Evolutionary conservation across 1,140 invertebrate species (phyloP), one percentile per base, ranked within the genome.

Genomic region (Heliconius hermathena): DNA sequence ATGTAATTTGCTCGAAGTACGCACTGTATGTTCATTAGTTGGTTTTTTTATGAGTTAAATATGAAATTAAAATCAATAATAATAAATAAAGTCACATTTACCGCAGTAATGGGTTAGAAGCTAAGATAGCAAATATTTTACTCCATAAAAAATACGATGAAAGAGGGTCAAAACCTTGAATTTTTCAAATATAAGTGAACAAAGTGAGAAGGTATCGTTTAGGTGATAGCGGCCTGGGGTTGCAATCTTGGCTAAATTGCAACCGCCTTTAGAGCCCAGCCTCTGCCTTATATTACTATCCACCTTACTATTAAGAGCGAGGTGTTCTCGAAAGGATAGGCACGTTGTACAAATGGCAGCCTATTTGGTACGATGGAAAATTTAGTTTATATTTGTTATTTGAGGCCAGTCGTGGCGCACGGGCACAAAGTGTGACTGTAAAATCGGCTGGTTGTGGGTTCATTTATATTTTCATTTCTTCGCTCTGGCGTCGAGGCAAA

Each of bases 171-270:
- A 66, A 66, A 29, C n/a, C 26, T 29, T 29, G 26, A 66, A 66
- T 66, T 66, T 66, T 66, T 66, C 26, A 66, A 66, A 66, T 66
- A 66, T 66, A 66, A 66, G 20, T 66, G 60, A 66, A 29, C 26
- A 66, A 66, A 66, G 60, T 6, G 60, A 29, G 26, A 66, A 66
- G 60, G 22, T 66, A 66, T 66, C 60, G 60, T 66, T 66, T 66
- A 66, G 60, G 22, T 13, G 60, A 66, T 66, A 26, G 60, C 26
- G 60, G 60, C 60, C n/a, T 26, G 60, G 60, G 60, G 8, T 29
- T 66, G 60, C 60, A 66, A 66, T 66, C 60, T 29, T 66, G 60
- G n/a, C 4, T 66, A 66, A 66, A 66, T 66, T 29, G 60, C 60
- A 66, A 66, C 60, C n/a, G 60, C 60, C 60, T 66, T 66, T 22